Evolutionary conservation across 92 coral and sea anemone genomes (phyloP).

Genomic region (Phenganax subtilis): DNA sequence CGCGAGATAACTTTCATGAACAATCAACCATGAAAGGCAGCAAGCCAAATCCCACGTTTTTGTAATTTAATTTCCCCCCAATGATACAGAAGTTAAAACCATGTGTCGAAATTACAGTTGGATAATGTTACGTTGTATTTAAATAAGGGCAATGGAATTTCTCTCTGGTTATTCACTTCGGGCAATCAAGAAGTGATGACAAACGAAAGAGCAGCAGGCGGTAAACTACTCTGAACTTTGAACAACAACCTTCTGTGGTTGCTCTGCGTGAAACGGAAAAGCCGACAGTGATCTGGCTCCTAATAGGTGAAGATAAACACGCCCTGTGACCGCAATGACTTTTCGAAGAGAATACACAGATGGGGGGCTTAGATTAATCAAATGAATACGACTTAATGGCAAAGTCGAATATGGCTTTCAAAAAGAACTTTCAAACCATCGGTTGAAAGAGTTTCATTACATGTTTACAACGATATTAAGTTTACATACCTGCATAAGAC

Average conservation of each 20-base stretch:
- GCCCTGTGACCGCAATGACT: slow-evolving; percentile 38
- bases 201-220: slow-evolving; percentile 32
- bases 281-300: slow-evolving; percentile 37
- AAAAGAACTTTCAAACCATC: slow-evolving; percentile 26
- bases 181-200: slow-evolving; percentile 27
- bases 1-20: too few species aligned
- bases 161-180: slow-evolving; percentile 7
- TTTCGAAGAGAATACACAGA: slow-evolving; percentile 5
- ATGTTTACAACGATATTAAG: neutral
- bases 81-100: neutral
- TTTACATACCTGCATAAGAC: slow-evolving; percentile 20
- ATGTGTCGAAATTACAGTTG: slow-evolving; percentile 11
- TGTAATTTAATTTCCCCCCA: neutral
- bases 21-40: neutral
- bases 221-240: slow-evolving; percentile 14
- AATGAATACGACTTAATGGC: neutral
- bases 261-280: slow-evolving; percentile 35
- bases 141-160: slow-evolving; percentile 24
- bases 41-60: neutral
- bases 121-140: neutral
- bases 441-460: slow-evolving; percentile 13
- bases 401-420: neutral
- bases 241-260: slow-evolving; percentile 30
- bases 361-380: slow-evolving; percentile 19
- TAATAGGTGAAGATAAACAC: slow-evolving; percentile 41